Base-by-base conservation (phyloP, 2,113 vertebrate species). In the Forbesichthys agassizii region DNA sequence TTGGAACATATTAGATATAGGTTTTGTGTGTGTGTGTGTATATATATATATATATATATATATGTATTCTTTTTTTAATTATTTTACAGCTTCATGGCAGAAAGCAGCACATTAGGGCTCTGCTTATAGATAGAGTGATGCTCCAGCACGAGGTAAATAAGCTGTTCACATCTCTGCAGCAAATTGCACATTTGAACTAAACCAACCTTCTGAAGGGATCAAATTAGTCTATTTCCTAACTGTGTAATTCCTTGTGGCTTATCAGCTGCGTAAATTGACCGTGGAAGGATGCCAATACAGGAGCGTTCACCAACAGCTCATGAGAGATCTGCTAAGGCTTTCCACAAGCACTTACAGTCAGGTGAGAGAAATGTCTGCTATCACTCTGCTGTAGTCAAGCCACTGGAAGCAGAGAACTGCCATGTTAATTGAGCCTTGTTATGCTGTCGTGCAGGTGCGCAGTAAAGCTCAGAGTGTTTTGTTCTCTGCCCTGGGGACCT, bases 311-410 rank as follows among this genome's bases (percentile, higher is more conserved):
- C 95, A 95, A 75, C 92, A 96, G 68, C 89, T 99, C 88, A 95
- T 99, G 85, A 94, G 91, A 83, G 96, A 98, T 83, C 94, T 99
- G 62, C 76, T 99, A 49, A 93, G 94, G 53, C 92, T 99, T 76
- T 98, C 96, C 33, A 98, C 97, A 13, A 99, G 97, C 90, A 95
- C 96, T 0, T 99, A 99, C 56, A 96, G 97, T 83, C 96, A 99
- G 91, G 97, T 98, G 86, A 92, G 80, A 49, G 11, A 27, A 14
- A 58, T 20, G 10, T 52, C 3, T 62, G 13, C 14, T 3, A 33
- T 54, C 53, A 66, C 5, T 68, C 0, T 9, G 10, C 48, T 58
- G 4, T 10, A 36, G 9, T 7, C 14, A 54, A 33, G 16, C 49
- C 11, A 18, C 18, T n/a, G 27, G 0, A 12, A 60, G 5, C 63